Conservation (phyloP, 1,140 invertebrate genomes). For the Dolichoris vasculosae region DNA sequence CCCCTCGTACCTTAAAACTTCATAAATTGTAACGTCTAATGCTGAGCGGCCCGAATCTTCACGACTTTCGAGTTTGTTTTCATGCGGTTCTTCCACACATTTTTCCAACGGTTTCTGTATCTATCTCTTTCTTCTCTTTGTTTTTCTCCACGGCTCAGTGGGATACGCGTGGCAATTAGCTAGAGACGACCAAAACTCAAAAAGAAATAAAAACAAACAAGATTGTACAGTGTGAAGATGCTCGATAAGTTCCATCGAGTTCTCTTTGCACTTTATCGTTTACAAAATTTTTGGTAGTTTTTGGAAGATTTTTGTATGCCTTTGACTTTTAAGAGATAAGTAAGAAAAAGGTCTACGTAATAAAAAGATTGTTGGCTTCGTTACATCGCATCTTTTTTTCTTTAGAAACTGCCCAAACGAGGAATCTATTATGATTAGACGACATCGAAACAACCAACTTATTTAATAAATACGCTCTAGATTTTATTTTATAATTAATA, state of each 20-base stretch:
- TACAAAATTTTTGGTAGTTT: not conserved
- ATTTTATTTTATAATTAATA: too few species aligned
- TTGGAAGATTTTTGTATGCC: too few species aligned
- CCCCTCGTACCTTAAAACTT: not conserved
- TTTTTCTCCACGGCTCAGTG: not conserved
- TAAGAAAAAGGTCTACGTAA: too few species aligned
- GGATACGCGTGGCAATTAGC: not conserved
- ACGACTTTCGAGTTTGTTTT: not conserved
- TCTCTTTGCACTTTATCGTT: not conserved
- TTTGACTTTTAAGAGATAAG: too few species aligned
- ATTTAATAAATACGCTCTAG: too few species aligned
- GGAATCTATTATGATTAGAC: too few species aligned
- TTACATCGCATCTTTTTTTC: too few species aligned
- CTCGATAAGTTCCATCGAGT: not conserved
- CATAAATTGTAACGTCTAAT: not conserved
- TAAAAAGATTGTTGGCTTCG: too few species aligned
- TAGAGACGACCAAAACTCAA: not conserved
- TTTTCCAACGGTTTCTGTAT: not conserved
- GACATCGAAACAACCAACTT: too few species aligned
- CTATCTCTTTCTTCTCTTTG: not conserved
- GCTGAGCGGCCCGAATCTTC: not conserved
- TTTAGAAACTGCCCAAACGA: too few species aligned
- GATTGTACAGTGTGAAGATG: not conserved
- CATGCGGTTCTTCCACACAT: not conserved
- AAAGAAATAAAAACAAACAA: not conserved